These are phyloP conservation scores for Loripinus fragilis DNA, from an alignment of 2,888 invertebrate species.

Conservation along the genomic window DNA sequence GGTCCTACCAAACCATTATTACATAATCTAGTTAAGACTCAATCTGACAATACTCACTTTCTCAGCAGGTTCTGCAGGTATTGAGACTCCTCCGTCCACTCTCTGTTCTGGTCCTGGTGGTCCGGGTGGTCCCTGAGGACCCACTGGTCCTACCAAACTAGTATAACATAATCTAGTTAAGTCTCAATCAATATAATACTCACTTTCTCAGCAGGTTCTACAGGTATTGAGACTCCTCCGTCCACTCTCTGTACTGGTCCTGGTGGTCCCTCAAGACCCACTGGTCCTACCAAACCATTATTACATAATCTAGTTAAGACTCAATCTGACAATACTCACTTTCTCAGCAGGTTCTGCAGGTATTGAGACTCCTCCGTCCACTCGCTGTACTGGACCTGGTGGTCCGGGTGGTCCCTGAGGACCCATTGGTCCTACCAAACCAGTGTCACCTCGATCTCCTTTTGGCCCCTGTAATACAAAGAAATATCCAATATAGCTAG, in stretches of 20 bases:
- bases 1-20: conserved; percentile 55
- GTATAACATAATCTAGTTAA: too few relatives aligned
- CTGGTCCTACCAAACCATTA: conserved; percentile 57
- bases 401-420: conserved; percentile 71
- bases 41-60: conserved; percentile 1
- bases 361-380: conserved; percentile 32
- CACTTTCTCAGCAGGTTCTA: conserved; percentile 6
- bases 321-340: too few relatives aligned
- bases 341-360: conserved; percentile 12
- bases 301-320: too few relatives aligned
- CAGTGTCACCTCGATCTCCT: conserved; percentile 56
- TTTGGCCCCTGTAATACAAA: conserved; percentile 57
- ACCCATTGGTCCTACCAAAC: conserved; percentile 49
- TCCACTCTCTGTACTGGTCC: conserved; percentile 20
- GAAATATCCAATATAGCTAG: too few relatives aligned
- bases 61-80: conserved; percentile 16
- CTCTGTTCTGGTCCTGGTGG: conserved; percentile 50
- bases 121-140: conserved; percentile 70
- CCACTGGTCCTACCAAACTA: conserved; percentile 33
- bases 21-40: too few relatives aligned
- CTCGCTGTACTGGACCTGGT: conserved; percentile 36
- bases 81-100: conserved; percentile 31
- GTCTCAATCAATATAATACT: too few relatives aligned
- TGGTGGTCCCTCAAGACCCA: conserved; percentile 70
- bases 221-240: conserved; percentile 34